Evolutionary conservation across 2,797 vertebrate species (phyloP).

Genomic region (Schizopygopsis pylzovi): DNA sequence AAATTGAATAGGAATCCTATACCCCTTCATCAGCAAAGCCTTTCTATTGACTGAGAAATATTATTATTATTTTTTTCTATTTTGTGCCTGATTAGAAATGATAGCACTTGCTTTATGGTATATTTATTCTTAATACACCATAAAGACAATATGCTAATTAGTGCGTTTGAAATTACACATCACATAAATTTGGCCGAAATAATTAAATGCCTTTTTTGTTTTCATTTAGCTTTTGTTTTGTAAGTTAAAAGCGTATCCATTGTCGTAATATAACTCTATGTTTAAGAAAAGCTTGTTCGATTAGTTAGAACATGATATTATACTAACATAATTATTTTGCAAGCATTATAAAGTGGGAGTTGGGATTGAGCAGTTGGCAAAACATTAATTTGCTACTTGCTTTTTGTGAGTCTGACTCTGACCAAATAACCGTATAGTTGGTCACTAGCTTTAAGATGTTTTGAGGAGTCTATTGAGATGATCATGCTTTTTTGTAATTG

Average conservation of each 20-base stretch:
- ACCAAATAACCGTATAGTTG: not conserved
- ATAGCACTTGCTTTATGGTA: not conserved
- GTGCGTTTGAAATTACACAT: not conserved
- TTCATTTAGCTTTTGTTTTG: not conserved
- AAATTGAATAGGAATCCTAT: not conserved
- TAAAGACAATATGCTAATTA: not conserved
- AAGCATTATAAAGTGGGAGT: not conserved
- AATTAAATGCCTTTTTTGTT: not conserved
- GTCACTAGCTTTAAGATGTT: not conserved
- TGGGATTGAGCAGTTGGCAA: not conserved
- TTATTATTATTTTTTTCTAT: not conserved
- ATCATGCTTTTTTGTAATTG: not conserved
- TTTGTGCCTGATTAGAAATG: not conserved
- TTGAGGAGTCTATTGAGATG: not conserved
- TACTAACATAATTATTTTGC: not conserved
- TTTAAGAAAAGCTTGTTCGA: not conserved
- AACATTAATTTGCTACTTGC: not conserved
- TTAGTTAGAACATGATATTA: not conserved
- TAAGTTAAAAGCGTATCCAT: not conserved
- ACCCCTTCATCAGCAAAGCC: not conserved
- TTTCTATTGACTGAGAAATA: not conserved
- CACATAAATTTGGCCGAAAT: not conserved
- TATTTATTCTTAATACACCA: not conserved
- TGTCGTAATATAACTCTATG: not conserved
- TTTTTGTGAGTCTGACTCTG: not conserved